phyloP scores from a whole-genome alignment of 2,888 invertebrate genomes.

The Trachelus troglodyta region DNA sequence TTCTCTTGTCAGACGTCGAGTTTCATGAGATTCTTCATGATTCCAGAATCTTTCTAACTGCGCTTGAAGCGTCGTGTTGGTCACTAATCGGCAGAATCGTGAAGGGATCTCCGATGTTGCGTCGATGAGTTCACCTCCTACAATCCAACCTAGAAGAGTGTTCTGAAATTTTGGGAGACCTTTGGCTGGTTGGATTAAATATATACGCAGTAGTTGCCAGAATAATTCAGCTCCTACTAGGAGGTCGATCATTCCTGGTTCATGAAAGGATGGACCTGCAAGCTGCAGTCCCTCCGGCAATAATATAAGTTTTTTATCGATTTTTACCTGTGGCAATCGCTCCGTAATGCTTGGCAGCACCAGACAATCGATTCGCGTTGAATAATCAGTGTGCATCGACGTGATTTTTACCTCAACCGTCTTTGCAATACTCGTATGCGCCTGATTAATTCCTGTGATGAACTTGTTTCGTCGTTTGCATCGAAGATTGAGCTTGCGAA shows the following conservation, averaged over 20 bases:
- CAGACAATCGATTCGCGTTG: slow-evolving; percentile 18
- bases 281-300: too few species aligned
- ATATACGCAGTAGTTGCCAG: slow-evolving; percentile 23
- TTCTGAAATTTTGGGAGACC: slow-evolving; percentile 23
- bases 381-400: slow-evolving; percentile 15
- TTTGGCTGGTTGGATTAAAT: slow-evolving; percentile 10
- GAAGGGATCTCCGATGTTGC: background rate
- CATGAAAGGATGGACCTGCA: background rate
- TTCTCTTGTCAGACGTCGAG: slow-evolving; percentile 1
- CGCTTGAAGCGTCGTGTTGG: slow-evolving; percentile 11
- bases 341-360: slow-evolving; percentile 24
- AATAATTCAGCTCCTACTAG: slow-evolving; percentile 27
- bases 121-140: slow-evolving; percentile 20
- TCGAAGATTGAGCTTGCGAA: slow-evolving; percentile 16
- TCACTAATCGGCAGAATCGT: slow-evolving; percentile 12
- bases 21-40: slow-evolving; percentile 17
- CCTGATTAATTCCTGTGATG: slow-evolving; percentile 5
- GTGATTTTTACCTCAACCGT: slow-evolving; percentile 7
- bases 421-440: background rate
- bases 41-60: slow-evolving; percentile 24
- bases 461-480: slow-evolving; percentile 1
- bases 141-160: slow-evolving; percentile 25
- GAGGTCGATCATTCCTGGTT: slow-evolving; percentile 24
- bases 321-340: slow-evolving; percentile 20
- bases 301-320: slow-evolving; percentile 5